Evolutionary conservation across 1,140 invertebrate genomes (phyloP).

Genomic region (Pseudachorutes palmiensis): DNA sequence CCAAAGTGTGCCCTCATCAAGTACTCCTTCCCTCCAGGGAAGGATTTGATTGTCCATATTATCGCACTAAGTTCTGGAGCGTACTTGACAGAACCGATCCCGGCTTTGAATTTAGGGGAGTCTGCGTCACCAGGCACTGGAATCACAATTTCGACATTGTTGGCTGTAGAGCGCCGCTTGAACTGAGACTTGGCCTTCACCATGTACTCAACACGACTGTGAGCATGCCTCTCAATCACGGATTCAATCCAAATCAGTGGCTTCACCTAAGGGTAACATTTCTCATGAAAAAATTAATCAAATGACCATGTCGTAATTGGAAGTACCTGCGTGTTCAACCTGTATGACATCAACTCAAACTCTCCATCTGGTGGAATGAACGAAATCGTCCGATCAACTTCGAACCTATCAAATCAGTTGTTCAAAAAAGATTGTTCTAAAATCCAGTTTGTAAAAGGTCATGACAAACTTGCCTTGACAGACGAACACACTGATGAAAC

Average conservation of each 20-base stretch:
- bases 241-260: slow-evolving; percentile 99
- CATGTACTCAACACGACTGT: slow-evolving; percentile 98
- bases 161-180: slow-evolving; percentile 93
- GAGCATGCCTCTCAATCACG: slow-evolving; percentile 96
- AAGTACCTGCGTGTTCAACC: slow-evolving; percentile 92
- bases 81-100: slow-evolving; percentile 95
- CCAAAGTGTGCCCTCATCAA: slow-evolving; percentile 98
- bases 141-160: slow-evolving; percentile 98
- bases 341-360: slow-evolving; percentile 99
- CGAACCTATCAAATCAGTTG: slow-evolving; percentile 57
- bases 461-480: slow-evolving; percentile 57
- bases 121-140: slow-evolving; percentile 97
- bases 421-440: slow-evolving; percentile 1
- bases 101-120: slow-evolving; percentile 99
- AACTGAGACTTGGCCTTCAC: slow-evolving; percentile 99
- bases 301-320: slow-evolving; percentile 40
- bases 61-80: slow-evolving; percentile 95
- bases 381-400: slow-evolving; percentile 97
- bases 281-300: background rate
- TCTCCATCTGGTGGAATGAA: slow-evolving; percentile 99
- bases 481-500: slow-evolving; percentile 97
- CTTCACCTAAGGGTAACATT: slow-evolving; percentile 57
- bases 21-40: slow-evolving; percentile 98
- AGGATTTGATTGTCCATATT: slow-evolving; percentile 99
- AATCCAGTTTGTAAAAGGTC: background rate